Evolutionary conservation across 2,113 vertebrate species (phyloP).

Genomic region (Lagopus leucura): DNA sequence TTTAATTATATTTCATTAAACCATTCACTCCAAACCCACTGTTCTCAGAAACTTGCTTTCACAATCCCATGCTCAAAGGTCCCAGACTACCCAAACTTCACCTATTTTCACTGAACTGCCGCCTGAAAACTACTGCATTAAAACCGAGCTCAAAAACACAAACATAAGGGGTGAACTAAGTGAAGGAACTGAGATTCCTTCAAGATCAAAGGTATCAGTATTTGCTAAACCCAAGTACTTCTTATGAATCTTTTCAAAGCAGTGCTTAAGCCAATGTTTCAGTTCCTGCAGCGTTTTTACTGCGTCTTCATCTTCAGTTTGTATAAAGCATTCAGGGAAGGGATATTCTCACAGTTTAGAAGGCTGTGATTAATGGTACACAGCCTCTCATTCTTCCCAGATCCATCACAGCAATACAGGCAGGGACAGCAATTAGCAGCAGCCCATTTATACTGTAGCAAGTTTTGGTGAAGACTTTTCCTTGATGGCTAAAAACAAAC

Average conservation of each 20-base stretch:
- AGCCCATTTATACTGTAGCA: background rate
- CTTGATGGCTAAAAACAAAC: fast-evolving
- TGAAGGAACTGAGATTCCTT: background rate
- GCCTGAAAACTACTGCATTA: fast-evolving
- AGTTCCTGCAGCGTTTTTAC: background rate
- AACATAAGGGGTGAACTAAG: background rate
- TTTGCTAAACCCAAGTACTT: background rate
- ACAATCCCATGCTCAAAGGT: background rate
- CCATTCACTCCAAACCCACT: background rate
- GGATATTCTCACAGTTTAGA: background rate
- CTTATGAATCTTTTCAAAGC: background rate
- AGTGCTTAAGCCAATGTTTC: background rate
- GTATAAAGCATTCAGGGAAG: background rate
- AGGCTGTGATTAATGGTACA: background rate
- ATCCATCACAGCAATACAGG: background rate
- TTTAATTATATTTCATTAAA: background rate
- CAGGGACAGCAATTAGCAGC: background rate
- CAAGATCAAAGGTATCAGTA: background rate
- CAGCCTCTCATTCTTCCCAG: background rate
- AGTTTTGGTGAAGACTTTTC: background rate
- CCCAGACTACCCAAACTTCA: background rate
- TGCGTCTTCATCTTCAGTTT: background rate
- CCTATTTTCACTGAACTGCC: background rate
- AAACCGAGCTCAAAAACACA: background rate
- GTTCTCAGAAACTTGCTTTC: conserved; percentile 16